Percentiles rank a stretch among this genome's conserved stretches.
These are phyloP conservation scores for Orthochromis indermauri DNA, from an alignment of 2,113 vertebrate species.

Conservation along the genomic window DNA sequence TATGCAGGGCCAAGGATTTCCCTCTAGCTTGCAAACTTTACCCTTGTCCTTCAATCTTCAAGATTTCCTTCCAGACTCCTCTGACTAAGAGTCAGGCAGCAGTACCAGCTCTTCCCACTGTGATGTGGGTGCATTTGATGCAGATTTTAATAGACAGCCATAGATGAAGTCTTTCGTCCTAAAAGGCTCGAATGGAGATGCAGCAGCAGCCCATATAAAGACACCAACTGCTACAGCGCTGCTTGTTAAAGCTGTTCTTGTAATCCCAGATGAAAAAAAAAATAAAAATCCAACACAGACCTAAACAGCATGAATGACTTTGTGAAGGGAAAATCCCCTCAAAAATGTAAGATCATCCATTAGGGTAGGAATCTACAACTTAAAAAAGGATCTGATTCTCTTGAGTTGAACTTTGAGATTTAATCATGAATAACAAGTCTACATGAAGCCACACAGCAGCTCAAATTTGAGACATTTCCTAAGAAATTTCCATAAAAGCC, in stretches of 20 bases:
- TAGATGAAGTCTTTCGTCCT: not conserved
- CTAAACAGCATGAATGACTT: not conserved
- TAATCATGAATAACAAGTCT: not conserved
- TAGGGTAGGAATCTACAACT: not conserved
- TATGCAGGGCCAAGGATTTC: not conserved
- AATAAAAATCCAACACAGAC: not conserved
- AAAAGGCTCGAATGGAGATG: not conserved
- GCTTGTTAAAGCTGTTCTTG: not conserved
- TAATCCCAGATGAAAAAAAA: not conserved
- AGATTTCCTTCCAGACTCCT: not conserved
- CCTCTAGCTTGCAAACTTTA: not conserved
- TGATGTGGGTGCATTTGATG: not conserved
- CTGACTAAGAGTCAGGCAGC: not conserved
- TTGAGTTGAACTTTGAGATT: not conserved
- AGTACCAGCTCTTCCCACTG: not conserved
- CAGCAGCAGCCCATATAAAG: not conserved
- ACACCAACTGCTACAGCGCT: not conserved
- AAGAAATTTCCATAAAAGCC: conserved; percentile 28
- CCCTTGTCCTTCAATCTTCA: not conserved
- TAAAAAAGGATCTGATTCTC: not conserved
- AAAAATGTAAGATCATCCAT: not conserved
- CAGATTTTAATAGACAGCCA: not conserved
- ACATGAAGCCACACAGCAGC: not conserved
- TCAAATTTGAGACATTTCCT: not conserved
- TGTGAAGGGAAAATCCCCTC: not conserved